Evolutionary conservation across 2,888 invertebrate genomes (phyloP).

Genomic region (Drosophila histrio): DNA sequence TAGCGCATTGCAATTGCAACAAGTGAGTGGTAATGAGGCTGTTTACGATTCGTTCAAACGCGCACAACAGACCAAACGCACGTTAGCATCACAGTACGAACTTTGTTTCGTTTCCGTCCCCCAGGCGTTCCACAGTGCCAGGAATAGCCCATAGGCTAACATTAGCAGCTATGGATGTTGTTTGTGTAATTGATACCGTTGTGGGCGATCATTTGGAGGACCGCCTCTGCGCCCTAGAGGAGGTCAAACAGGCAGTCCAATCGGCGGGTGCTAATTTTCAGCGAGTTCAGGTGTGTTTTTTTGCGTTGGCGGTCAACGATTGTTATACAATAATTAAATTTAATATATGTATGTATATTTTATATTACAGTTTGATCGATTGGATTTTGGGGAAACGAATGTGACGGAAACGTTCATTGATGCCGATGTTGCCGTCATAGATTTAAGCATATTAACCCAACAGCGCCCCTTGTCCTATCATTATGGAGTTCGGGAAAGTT

Average conservation of each 20-base stretch:
- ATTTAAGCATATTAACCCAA: constrained; percentile 95
- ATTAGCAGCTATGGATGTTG: constrained; percentile 90
- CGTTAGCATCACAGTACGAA: constrained; percentile 35
- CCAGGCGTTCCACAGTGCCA: constrained; percentile 45
- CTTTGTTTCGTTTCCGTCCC: constrained; percentile 30
- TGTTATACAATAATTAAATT: constrained; percentile 54
- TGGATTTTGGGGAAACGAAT: constrained; percentile 98
- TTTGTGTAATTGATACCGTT: constrained; percentile 91
- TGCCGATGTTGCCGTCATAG: constrained; percentile 98
- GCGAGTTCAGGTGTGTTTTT: constrained; percentile 89
- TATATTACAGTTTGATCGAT: constrained; percentile 92
- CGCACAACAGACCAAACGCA: constrained; percentile 28
- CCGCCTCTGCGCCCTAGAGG: constrained; percentile 92
- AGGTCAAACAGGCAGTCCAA: constrained; percentile 91
- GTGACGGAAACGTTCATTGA: constrained; percentile 98
- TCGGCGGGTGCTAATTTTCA: constrained; percentile 92
- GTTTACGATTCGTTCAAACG: constrained; percentile 35
- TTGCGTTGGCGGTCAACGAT: constrained; percentile 21
- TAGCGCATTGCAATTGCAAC: constrained; percentile 53
- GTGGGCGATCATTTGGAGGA: constrained; percentile 90
- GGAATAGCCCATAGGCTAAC: constrained; percentile 53
- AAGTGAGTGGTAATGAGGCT: constrained; percentile 64
- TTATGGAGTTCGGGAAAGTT: constrained; percentile 98
- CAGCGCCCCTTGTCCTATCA: constrained; percentile 98
- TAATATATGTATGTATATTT: constrained; percentile 6